Percentiles rank a stretch among this genome's conserved stretches.
Evolutionary conservation across 2,113 vertebrate species (phyloP).

Genomic region (Morone chrysops): DNA sequence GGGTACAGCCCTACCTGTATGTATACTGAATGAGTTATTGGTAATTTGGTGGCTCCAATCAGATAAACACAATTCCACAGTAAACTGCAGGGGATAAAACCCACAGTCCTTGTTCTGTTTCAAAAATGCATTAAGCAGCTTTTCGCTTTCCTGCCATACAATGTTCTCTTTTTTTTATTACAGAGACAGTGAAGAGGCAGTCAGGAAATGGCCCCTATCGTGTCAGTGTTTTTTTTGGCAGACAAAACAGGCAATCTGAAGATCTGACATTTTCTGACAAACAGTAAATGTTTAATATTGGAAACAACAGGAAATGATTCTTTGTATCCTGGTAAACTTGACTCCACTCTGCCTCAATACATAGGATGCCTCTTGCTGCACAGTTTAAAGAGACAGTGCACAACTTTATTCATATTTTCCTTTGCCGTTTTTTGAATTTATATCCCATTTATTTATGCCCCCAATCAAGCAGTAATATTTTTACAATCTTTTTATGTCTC

Average conservation of each 20-base stretch:
- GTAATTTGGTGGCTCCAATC: too few relatives aligned
- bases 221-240: too few relatives aligned
- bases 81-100: too few relatives aligned
- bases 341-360: background rate
- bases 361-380: background rate
- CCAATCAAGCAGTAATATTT: background rate
- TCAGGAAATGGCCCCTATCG: too few relatives aligned
- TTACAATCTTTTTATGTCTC: background rate
- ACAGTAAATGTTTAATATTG: background rate
- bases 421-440: background rate
- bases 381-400: constrained; percentile 39
- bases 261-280: too few relatives aligned
- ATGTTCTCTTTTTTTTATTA: background rate
- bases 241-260: too few relatives aligned
- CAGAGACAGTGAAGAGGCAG: too few relatives aligned
- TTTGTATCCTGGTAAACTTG: background rate
- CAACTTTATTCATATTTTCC: background rate
- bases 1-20: too few relatives aligned
- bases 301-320: constrained; percentile 36
- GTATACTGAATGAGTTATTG: too few relatives aligned
- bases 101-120: background rate
- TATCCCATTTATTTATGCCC: background rate
- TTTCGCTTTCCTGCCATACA: background rate
- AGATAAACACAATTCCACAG: too few relatives aligned
- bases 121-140: background rate